Evolutionary conservation across 2,888 invertebrate species (phyloP).

Genomic region (Galeopsomyia nigrocyanea): DNA sequence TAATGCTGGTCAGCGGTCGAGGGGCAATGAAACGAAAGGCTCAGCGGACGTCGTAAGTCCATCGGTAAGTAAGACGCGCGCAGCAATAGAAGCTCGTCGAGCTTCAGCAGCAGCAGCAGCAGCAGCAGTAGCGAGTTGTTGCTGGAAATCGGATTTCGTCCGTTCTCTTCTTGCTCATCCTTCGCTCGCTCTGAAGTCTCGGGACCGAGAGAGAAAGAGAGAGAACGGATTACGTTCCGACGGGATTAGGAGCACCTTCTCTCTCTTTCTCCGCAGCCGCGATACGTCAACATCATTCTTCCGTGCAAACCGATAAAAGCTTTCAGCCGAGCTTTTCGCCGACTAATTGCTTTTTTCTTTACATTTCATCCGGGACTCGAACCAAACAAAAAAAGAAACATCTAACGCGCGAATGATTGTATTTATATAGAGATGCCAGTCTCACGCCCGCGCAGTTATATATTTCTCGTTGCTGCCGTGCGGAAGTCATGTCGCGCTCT

Average conservation of each 20-base stretch:
- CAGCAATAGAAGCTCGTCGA: background rate
- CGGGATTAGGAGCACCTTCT: conserved; percentile 14
- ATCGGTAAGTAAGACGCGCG: conserved; percentile 8
- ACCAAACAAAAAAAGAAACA: too few relatives aligned
- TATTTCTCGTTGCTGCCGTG: too few relatives aligned
- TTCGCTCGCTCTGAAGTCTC: background rate
- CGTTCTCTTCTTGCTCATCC: background rate
- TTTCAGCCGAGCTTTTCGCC: too few relatives aligned
- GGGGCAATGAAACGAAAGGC: conserved; percentile 33
- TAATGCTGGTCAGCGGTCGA: conserved; percentile 9
- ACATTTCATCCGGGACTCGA: too few relatives aligned
- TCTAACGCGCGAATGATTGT: too few relatives aligned
- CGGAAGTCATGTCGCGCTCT: too few relatives aligned
- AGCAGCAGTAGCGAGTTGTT: conserved; percentile 8
- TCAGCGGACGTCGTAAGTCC: conserved; percentile 13
- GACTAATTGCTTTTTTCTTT: too few relatives aligned
- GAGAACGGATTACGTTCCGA: conserved; percentile 16
- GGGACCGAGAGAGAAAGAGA: too few relatives aligned
- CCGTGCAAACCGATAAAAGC: too few relatives aligned
- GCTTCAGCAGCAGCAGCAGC: background rate
- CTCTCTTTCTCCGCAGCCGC: background rate
- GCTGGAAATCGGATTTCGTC: conserved; percentile 24
- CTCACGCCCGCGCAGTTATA: too few relatives aligned
- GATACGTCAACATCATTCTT: conserved; percentile 19
- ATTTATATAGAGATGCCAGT: too few relatives aligned